These are phyloP conservation scores for Drosophila gaucha DNA, from an alignment of 2,888 invertebrate genomes.

Conservation along the genomic window DNA sequence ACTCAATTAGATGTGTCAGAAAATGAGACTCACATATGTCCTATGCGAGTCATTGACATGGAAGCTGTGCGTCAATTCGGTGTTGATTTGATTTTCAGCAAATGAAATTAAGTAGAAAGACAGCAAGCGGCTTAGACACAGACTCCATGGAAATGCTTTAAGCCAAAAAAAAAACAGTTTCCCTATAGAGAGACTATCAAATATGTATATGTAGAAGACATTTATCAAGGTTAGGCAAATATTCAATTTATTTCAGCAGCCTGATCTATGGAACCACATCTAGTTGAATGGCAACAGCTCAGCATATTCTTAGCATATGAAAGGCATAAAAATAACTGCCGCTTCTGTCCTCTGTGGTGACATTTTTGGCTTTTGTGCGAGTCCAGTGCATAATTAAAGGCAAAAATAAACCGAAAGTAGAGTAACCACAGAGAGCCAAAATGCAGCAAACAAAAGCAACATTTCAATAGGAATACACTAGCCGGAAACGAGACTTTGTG, in stretches of 20 bases:
- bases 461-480: conserved; percentile 39
- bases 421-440: conserved; percentile 34
- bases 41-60: conserved; percentile 15
- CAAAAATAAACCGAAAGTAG: background rate
- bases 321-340: conserved; percentile 17
- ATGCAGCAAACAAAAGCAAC: conserved; percentile 36
- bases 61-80: conserved; percentile 31
- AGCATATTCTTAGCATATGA: conserved; percentile 11
- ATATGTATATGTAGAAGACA: background rate
- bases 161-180: background rate
- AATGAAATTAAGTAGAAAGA: conserved; percentile 39
- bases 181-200: background rate
- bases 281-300: background rate
- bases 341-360: conserved; percentile 29
- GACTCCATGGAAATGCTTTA: background rate
- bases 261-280: conserved; percentile 1
- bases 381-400: conserved; percentile 66
- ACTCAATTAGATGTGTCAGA: conserved; percentile 70
- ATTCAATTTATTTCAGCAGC: conserved; percentile 18
- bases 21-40: conserved; percentile 34
- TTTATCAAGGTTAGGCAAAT: conserved; percentile 3
- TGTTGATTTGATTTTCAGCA: conserved; percentile 44
- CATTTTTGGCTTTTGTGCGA: conserved; percentile 31
- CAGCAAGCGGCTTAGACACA: conserved; percentile 9
- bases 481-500: conserved; percentile 50